Percentiles rank a stretch among this genome's conserved stretches.
Conservation (phyloP, 2,797 vertebrate genomes). For the Chrysolophus pictus region DNA sequence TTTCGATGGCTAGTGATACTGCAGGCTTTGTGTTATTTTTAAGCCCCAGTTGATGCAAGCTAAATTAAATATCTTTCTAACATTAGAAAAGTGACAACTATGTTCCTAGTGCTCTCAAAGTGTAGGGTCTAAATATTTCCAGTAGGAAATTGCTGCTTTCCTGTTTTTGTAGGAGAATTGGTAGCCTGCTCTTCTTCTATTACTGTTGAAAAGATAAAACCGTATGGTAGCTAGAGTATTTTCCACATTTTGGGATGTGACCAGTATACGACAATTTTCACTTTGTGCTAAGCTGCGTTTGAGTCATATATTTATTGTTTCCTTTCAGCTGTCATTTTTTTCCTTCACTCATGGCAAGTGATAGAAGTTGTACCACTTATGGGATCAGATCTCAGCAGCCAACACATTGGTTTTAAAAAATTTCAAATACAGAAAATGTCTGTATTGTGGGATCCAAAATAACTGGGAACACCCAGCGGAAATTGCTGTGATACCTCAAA, state of each 20-base stretch:
- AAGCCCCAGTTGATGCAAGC: constrained; percentile 45
- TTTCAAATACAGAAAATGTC: not conserved
- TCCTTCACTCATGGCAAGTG: not conserved
- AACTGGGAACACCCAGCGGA: not conserved
- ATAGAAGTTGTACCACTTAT: not conserved
- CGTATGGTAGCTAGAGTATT: not conserved
- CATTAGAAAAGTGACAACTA: not conserved
- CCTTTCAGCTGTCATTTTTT: not conserved
- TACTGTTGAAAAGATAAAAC: not conserved
- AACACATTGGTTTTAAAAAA: not conserved
- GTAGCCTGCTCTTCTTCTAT: not conserved
- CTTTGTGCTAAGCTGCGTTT: not conserved
- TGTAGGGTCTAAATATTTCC: constrained; percentile 12
- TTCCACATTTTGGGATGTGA: constrained; percentile 13
- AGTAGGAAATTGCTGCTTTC: not conserved
- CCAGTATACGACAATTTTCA: not conserved
- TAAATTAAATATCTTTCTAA: not conserved
- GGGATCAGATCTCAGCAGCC: not conserved
- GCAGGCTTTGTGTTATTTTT: not conserved
- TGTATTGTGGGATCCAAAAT: not conserved
- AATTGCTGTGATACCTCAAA: not conserved
- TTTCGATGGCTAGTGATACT: not conserved
- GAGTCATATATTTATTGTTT: not conserved
- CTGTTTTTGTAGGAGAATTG: not conserved
- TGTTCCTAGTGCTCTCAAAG: not conserved